Conservation (phyloP, 92 coral and sea anemone genomes). For the Paramuricea clavata region DNA sequence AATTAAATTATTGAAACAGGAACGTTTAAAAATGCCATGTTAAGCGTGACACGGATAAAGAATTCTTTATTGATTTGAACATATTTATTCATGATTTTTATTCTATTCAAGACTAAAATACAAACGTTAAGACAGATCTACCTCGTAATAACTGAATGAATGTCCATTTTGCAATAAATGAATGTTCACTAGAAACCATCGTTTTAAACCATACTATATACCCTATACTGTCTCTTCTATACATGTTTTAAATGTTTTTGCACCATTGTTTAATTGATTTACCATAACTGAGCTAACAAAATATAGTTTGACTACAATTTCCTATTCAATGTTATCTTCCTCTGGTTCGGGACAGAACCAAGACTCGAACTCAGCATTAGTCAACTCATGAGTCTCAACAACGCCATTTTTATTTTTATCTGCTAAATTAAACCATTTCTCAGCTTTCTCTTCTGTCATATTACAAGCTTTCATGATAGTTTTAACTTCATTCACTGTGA, state of each 20-base stretch:
- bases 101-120: background rate
- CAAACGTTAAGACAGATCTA: background rate
- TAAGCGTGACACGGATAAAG: background rate
- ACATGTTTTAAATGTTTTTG: background rate
- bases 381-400: constrained; percentile 72
- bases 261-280: constrained; percentile 10
- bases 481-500: constrained; percentile 69
- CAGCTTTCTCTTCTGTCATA: constrained; percentile 66
- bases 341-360: constrained; percentile 72
- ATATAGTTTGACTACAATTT: constrained; percentile 35
- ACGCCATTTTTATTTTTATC: constrained; percentile 79
- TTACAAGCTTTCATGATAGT: constrained; percentile 76
- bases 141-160: background rate
- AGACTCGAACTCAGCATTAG: constrained; percentile 66
- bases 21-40: too few species aligned
- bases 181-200: background rate
- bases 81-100: too few species aligned
- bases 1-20: too few species aligned
- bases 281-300: too few species aligned
- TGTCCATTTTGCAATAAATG: too few species aligned
- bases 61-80: too few species aligned
- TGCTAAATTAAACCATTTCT: constrained; percentile 72
- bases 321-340: constrained; percentile 47
- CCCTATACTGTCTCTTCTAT: background rate
- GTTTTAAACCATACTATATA: background rate